Evolutionary conservation across 2,797 vertebrate genomes (phyloP), one percentile per base, ranked within the genome.

Genomic region (Labeo calbasu): DNA sequence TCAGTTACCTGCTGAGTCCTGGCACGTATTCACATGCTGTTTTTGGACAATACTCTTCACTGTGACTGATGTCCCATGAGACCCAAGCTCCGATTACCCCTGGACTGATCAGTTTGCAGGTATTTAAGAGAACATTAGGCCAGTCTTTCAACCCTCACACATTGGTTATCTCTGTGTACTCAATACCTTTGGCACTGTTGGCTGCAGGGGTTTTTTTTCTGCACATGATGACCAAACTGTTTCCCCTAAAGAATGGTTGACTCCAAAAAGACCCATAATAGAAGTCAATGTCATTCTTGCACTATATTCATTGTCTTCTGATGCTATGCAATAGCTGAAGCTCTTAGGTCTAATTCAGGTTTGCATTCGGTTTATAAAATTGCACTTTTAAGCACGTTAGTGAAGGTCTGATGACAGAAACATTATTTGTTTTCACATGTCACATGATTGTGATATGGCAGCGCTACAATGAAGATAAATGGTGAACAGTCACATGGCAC

Each of bases 1-100:
- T 78, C 51, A 69, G 68, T 84, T 78, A 77, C 25, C 70, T 82
- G 76, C 61, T 76, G 70, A 80, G 77, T 28, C 46, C 53, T 59
- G 70, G 68, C 21, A 5, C 6, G 43, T 50, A n/a, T 82, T n/a
- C 32, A 43, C 69, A 55, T 79, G 70, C 65, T 71, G 36, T 51
- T 73, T 82, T 80, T 72, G 28, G 40, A 82, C 40, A 19, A 13
- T 66, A 72, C 17, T 51, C 25, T 75, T 50, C 57, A 65, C 43
- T 13, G 43, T 78, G 57, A 69, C 21, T 71, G 66, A 73, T 77
- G 57, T 70, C 48, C 15, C 21, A 72, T 78, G 11, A 72, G 50
- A 36, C 28, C 5, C 1, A 28, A 77, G 61, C 77, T 73, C 25
- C 9, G 66, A 71, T 53, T 84, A n/a, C 61, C 25, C 43, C 84